Conservation (phyloP, 2,113 vertebrate genomes). For the Ailuropoda melanoleuca region DNA sequence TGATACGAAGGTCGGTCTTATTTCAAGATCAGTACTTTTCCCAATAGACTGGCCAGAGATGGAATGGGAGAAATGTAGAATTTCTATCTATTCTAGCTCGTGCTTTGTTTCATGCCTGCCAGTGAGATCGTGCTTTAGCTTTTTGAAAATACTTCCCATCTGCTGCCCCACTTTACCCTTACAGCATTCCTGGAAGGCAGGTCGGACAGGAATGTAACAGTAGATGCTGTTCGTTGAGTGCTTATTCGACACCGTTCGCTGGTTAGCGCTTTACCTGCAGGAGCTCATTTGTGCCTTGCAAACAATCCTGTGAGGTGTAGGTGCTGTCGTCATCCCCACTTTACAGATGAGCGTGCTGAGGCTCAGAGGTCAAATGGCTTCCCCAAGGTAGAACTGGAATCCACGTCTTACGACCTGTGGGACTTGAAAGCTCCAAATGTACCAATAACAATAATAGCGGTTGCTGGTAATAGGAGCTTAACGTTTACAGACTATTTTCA, state of each 20-base stretch:
- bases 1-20: background rate
- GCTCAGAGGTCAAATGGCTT: background rate
- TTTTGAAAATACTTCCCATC: constrained; percentile 66
- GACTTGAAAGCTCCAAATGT: background rate
- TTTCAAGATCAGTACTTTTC: constrained; percentile 35
- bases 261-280: background rate
- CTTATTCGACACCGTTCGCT: background rate
- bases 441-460: background rate
- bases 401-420: background rate
- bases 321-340: background rate
- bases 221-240: background rate
- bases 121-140: constrained; percentile 38
- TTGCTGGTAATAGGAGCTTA: background rate
- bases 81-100: constrained; percentile 17
- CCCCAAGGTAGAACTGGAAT: constrained; percentile 15
- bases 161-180: constrained; percentile 63
- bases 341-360: background rate
- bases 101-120: constrained; percentile 39
- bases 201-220: constrained; percentile 28
- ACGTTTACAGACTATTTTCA: background rate
- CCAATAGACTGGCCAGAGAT: background rate
- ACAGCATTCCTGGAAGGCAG: constrained; percentile 48
- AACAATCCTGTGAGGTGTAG: background rate
- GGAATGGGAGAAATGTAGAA: constrained; percentile 16
- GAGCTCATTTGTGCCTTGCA: background rate